phyloP scores from a whole-genome alignment of 2,113 vertebrate genomes.

The Onychostoma macrolepis region DNA sequence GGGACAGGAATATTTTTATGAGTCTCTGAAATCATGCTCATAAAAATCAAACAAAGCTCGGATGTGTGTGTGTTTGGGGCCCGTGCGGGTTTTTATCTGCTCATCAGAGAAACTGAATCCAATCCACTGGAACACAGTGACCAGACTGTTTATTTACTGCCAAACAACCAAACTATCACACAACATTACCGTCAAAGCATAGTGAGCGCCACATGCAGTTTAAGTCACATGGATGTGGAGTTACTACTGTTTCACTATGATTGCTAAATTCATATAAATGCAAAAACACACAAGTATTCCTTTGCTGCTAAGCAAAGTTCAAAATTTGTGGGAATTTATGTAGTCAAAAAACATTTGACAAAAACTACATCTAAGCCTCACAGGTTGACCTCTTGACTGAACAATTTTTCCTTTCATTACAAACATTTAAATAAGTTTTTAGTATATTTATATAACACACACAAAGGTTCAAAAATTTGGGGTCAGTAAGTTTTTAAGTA shows the following conservation, averaged over 20 bases:
- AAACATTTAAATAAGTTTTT: too few relatives aligned
- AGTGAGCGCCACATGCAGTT: background rate
- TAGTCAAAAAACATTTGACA: background rate
- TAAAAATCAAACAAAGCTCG: constrained; percentile 38
- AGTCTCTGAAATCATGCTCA: constrained; percentile 45
- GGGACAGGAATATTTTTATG: constrained; percentile 51
- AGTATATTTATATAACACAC: too few relatives aligned
- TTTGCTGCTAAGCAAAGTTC: background rate
- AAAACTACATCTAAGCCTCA: background rate
- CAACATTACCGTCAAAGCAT: background rate
- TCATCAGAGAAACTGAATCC: background rate
- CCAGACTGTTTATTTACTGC: constrained; percentile 11
- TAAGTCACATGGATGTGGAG: background rate
- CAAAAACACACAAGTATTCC: background rate
- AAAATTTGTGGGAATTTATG: background rate
- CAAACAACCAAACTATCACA: constrained; percentile 22
- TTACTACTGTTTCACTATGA: background rate
- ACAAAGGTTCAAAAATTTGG: too few relatives aligned
- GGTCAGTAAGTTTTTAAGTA: too few relatives aligned
- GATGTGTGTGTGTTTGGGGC: background rate
- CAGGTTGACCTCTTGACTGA: background rate
- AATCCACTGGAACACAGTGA: constrained; percentile 11
- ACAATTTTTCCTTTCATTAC: background rate
- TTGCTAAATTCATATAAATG: background rate
- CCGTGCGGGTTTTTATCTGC: background rate